A percentile compares a stretch with the other conserved stretches of the same genome.
phyloP scores from a whole-genome alignment of 2,113 vertebrate genomes.

The Hiodon alosoides region DNA sequence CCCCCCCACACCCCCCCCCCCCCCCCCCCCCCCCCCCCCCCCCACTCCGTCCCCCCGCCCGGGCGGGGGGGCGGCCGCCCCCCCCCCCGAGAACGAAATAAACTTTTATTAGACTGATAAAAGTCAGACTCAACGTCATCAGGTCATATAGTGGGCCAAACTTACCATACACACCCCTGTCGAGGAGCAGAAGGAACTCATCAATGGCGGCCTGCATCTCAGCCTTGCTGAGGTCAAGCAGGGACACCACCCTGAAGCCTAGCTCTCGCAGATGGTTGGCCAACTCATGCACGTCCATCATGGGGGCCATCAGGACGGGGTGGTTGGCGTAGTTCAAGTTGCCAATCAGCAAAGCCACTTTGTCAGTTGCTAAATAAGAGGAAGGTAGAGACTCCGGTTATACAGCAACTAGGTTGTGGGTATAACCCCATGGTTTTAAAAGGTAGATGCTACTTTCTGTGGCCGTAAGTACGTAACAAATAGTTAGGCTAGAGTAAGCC shows the following conservation, averaged over 20 bases:
- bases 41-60: no score
- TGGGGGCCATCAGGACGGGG: constrained; percentile 68
- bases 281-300: constrained; percentile 76
- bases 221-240: constrained; percentile 73
- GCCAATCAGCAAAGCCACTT: constrained; percentile 78
- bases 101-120: background rate
- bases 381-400: background rate
- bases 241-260: constrained; percentile 74
- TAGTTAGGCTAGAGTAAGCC: no score
- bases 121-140: background rate
- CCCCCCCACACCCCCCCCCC: no score
- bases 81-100: constrained; percentile 8
- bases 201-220: constrained; percentile 71
- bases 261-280: constrained; percentile 68
- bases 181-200: constrained; percentile 70
- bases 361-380: constrained; percentile 66
- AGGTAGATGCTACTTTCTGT: background rate
- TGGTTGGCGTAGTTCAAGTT: constrained; percentile 75
- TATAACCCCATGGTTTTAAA: constrained; percentile 16
- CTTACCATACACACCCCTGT: constrained; percentile 77
- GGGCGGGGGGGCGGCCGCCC: background rate
- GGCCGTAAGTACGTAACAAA: no score
- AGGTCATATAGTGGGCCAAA: background rate
- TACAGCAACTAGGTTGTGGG: background rate
- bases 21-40: no score